A percentile compares a stretch with the other conserved stretches of the same genome.
These are phyloP conservation scores for Pherbina coryleti DNA, from an alignment of 2,888 invertebrate species.

Conservation along the genomic window DNA sequence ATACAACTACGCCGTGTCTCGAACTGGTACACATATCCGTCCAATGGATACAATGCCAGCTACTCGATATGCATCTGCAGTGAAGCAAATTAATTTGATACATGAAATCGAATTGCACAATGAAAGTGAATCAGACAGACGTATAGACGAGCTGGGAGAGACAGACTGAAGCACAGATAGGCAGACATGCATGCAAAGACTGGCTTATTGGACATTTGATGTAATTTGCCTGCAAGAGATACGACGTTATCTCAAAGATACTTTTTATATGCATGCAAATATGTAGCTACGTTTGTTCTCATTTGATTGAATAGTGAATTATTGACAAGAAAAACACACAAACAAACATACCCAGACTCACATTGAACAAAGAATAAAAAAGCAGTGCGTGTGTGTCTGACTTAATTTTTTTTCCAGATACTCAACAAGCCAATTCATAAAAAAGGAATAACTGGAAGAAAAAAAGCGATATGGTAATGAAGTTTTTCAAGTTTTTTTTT, in stretches of 20 bases:
- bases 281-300: constrained; percentile 8
- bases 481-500: not conserved
- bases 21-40: not conserved
- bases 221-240: not conserved
- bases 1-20: too few relatives aligned
- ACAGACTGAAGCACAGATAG: not conserved
- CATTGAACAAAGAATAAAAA: too few relatives aligned
- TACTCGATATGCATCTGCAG: not conserved
- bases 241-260: not conserved
- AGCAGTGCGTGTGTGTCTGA: not conserved
- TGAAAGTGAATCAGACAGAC: not conserved
- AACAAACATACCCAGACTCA: not conserved
- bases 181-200: not conserved
- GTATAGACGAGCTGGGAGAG: not conserved
- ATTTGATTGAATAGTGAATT: constrained; percentile 44
- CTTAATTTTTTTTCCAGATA: not conserved
- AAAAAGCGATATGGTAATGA: not conserved
- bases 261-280: constrained; percentile 9
- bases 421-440: constrained; percentile 1
- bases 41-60: not conserved
- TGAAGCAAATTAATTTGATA: constrained; percentile 11
- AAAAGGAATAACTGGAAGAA: not conserved
- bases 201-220: not conserved
- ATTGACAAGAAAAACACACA: constrained; percentile 37
- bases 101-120: constrained; percentile 12